Conservation (phyloP, 2,797 vertebrate species). For the Adrianichthys oophorus region DNA sequence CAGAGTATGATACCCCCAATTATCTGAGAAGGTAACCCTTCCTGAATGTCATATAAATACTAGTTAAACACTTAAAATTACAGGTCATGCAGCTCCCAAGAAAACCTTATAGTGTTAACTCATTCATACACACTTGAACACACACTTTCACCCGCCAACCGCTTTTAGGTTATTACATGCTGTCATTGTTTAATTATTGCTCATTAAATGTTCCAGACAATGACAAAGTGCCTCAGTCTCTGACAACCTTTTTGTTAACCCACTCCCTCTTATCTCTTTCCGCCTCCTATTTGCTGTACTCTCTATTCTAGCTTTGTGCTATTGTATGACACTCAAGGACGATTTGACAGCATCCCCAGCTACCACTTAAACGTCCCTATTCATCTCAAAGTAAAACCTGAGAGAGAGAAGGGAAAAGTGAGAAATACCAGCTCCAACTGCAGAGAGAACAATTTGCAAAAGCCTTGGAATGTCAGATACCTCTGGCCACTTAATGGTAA, state of each 20-base stretch:
- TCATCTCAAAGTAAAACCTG: constrained; percentile 65
- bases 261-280: constrained; percentile 72
- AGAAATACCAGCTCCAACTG: constrained; percentile 52
- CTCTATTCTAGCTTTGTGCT: constrained; percentile 60
- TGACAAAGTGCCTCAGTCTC: constrained; percentile 68
- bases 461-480: constrained; percentile 63
- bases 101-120: constrained; percentile 29
- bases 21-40: neutral
- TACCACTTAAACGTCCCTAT: constrained; percentile 70
- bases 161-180: constrained; percentile 73
- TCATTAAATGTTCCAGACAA: constrained; percentile 77
- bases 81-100: constrained; percentile 23
- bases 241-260: constrained; percentile 72
- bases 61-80: constrained; percentile 22
- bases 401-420: constrained; percentile 19
- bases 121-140: constrained; percentile 15
- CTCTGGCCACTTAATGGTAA: constrained; percentile 57
- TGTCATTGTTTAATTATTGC: constrained; percentile 79
- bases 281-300: constrained; percentile 57
- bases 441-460: constrained; percentile 62
- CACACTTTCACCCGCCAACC: constrained; percentile 16
- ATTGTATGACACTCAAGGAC: constrained; percentile 77
- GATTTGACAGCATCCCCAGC: constrained; percentile 63
- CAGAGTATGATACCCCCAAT: no score
- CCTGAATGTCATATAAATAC: constrained; percentile 5